A percentile compares a stretch with the other conserved stretches of the same genome.
These are phyloP conservation scores for Noturus placidus DNA, from an alignment of 2,113 vertebrate species.

Conservation along the genomic window DNA sequence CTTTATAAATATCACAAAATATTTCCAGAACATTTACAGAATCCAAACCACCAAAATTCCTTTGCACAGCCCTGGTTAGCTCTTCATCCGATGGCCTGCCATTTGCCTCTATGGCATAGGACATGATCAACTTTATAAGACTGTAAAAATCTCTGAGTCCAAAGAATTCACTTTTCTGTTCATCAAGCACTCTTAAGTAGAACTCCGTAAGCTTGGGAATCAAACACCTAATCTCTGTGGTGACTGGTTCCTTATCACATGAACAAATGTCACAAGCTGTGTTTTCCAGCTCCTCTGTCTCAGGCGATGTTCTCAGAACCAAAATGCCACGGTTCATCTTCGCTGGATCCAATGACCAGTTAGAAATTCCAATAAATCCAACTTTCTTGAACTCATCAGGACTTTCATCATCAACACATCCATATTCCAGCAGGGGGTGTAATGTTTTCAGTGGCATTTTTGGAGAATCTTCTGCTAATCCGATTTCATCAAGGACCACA, in stretches of 20 bases:
- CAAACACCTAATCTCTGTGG: constrained; percentile 15
- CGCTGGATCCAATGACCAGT: constrained; percentile 65
- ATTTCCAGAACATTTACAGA: constrained; percentile 47
- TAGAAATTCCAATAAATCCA: constrained; percentile 66
- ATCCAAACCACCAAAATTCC: constrained; percentile 60
- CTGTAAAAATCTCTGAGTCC: constrained; percentile 63
- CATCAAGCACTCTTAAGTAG: constrained; percentile 49
- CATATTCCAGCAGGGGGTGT: constrained; percentile 62
- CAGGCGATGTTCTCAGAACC: constrained; percentile 54
- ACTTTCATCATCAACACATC: constrained; percentile 57
- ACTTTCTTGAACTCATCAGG: constrained; percentile 56
- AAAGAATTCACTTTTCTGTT: constrained; percentile 55
- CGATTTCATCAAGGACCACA: constrained; percentile 62
- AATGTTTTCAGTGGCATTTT: constrained; percentile 65
- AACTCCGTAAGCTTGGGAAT: constrained; percentile 56
- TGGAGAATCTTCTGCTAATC: constrained; percentile 62
- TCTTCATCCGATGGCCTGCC: constrained; percentile 27
- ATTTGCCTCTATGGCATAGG: constrained; percentile 23
- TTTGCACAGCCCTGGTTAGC: constrained; percentile 52
- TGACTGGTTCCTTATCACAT: background rate
- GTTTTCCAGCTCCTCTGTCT: constrained; percentile 52
- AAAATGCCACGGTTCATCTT: constrained; percentile 68
- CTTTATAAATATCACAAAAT: constrained; percentile 21
- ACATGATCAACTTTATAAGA: constrained; percentile 57
- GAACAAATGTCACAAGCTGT: constrained; percentile 60